These are phyloP conservation scores for Ctenicera cuprea DNA, from an alignment of 2,888 invertebrate genomes.

Conservation along the genomic window DNA sequence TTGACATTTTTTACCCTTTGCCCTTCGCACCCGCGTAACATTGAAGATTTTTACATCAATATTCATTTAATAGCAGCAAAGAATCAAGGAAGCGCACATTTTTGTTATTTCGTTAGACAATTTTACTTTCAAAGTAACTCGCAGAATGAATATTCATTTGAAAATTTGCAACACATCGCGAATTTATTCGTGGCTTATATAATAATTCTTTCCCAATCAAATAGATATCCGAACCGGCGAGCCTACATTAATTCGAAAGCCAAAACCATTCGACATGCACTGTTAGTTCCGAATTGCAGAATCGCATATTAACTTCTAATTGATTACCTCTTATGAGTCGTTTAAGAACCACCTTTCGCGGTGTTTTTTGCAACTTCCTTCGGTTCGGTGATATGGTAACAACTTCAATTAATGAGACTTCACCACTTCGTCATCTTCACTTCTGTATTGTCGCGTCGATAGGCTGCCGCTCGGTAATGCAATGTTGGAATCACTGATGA, in stretches of 20 bases:
- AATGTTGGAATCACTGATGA: constrained; percentile 20
- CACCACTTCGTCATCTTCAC: too few relatives aligned
- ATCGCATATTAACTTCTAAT: constrained; percentile 5
- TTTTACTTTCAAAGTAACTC: background rate
- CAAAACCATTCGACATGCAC: background rate
- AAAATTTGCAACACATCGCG: background rate
- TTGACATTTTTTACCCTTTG: background rate
- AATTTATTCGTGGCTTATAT: too few relatives aligned
- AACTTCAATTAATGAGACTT: too few relatives aligned
- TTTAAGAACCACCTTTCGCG: background rate
- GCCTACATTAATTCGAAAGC: background rate
- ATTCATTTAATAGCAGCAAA: constrained; percentile 9
- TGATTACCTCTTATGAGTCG: constrained; percentile 7
- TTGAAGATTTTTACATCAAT: background rate
- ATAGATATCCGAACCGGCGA: background rate
- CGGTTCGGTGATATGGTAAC: too few relatives aligned
- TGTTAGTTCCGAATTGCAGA: constrained; percentile 14
- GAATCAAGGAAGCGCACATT: background rate
- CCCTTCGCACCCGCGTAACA: background rate
- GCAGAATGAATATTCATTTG: background rate
- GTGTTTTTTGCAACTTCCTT: background rate
- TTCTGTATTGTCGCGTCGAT: background rate
- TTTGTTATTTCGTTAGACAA: background rate
- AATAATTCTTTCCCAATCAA: constrained; percentile 1
- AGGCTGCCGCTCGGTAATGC: background rate